A percentile compares a stretch with the other conserved stretches of the same genome.
phyloP scores from a whole-genome alignment of 2,797 vertebrate species.

The Macrochelys suwanniensis region DNA sequence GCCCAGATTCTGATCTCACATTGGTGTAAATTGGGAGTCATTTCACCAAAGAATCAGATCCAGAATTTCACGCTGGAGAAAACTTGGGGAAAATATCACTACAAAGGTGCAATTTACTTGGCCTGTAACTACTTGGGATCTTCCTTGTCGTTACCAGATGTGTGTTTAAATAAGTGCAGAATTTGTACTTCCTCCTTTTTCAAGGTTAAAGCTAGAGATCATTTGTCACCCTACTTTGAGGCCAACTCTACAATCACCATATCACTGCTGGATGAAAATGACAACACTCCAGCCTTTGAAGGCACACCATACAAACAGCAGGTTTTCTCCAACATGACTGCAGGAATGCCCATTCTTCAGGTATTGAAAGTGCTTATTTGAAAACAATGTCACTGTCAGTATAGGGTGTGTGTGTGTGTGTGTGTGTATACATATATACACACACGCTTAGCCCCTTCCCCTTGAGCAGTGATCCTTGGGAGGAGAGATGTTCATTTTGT shows the following conservation, averaged over 20 bases:
- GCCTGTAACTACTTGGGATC: neutral
- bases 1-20: neutral
- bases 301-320: conserved; percentile 67
- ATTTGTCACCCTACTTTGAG: neutral
- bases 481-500: neutral
- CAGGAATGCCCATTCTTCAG: conserved; percentile 82
- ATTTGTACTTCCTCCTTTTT: neutral
- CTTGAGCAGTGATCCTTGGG: neutral
- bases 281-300: conserved; percentile 84
- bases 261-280: conserved; percentile 83
- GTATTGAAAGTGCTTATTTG: conserved; percentile 65
- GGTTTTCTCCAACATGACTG: conserved; percentile 80
- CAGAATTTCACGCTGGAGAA: neutral
- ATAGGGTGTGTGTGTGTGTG: neutral
- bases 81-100: neutral
- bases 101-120: neutral
- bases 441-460: neutral
- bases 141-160: neutral
- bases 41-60: neutral
- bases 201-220: conserved; percentile 83
- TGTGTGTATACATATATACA: neutral
- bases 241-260: conserved; percentile 63
- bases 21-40: neutral
- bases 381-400: neutral
- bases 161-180: neutral